phyloP scores from a whole-genome alignment of 53 echinoderm and acorn worm species.

The Mesocentrotus franciscanus region DNA sequence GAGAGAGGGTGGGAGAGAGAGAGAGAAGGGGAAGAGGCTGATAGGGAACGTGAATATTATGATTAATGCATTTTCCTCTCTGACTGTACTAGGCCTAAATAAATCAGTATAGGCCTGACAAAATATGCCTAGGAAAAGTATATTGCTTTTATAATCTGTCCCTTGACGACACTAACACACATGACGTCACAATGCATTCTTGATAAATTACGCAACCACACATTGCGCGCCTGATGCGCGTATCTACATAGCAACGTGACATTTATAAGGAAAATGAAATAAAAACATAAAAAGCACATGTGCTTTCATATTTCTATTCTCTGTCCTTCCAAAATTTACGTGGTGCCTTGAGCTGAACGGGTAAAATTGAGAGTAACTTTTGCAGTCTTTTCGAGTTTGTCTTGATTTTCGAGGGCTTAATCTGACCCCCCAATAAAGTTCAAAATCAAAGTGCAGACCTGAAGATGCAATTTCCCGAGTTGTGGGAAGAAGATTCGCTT shows the following conservation, averaged over 20 bases:
- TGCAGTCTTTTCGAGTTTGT: not conserved
- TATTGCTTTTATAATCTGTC: too few relatives aligned
- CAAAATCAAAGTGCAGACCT: too few relatives aligned
- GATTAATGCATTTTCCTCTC: too few relatives aligned
- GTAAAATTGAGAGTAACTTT: not conserved
- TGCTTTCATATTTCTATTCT: not conserved
- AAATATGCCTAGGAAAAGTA: too few relatives aligned
- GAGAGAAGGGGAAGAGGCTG: too few relatives aligned
- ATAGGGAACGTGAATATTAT: too few relatives aligned
- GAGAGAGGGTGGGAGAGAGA: too few relatives aligned
- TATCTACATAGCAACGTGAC: not conserved
- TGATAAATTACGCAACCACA: not conserved
- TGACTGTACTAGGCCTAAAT: too few relatives aligned
- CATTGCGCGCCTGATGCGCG: not conserved
- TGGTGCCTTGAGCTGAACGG: not conserved
- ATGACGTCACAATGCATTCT: not conserved
- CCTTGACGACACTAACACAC: not conserved
- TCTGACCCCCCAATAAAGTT: not conserved
- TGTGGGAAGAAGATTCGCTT: constrained; percentile 51
- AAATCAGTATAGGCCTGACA: too few relatives aligned
- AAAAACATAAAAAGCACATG: not conserved
- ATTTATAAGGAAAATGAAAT: not conserved
- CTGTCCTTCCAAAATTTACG: not conserved
- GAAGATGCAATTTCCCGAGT: constrained; percentile 23
- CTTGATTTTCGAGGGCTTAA: not conserved